Evolutionary conservation across 2,797 vertebrate species (phyloP).

Genomic region (Coendou prehensilis): DNA sequence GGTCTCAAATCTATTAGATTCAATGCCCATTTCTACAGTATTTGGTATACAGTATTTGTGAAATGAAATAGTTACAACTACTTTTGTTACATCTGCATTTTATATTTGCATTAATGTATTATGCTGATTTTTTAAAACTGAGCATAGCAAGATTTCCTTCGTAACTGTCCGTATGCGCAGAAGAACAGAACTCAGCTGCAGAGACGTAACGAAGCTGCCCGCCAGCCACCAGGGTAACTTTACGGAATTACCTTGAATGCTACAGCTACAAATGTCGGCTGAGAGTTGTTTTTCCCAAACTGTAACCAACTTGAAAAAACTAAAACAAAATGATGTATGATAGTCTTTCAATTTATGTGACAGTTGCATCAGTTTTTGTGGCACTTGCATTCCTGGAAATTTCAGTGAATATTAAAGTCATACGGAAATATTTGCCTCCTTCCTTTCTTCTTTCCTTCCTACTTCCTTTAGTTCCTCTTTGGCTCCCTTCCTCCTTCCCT

Average conservation of each 20-base stretch:
- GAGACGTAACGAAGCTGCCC: not conserved
- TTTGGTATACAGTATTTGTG: not conserved
- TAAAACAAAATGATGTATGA: not conserved
- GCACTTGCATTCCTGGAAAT: not conserved
- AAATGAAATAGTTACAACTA: constrained; percentile 44
- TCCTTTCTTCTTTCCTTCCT: not conserved
- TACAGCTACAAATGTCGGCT: not conserved
- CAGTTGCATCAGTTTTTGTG: not conserved
- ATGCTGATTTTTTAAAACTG: not conserved
- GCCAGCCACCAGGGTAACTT: not conserved
- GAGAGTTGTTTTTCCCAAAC: constrained; percentile 11
- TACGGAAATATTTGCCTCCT: not conserved
- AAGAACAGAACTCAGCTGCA: not conserved
- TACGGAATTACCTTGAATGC: not conserved
- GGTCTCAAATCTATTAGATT: not conserved
- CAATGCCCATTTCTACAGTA: not conserved
- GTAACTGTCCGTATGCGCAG: not conserved
- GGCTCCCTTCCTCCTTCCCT: not conserved
- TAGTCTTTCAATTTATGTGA: not conserved
- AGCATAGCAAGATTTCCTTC: not conserved
- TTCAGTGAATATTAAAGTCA: not conserved
- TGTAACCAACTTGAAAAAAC: not conserved
- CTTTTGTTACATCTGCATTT: constrained; percentile 1
- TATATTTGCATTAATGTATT: not conserved
- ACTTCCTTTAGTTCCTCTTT: not conserved